Conservation (phyloP, 2,888 invertebrate species). For the Bombylius discolor region DNA sequence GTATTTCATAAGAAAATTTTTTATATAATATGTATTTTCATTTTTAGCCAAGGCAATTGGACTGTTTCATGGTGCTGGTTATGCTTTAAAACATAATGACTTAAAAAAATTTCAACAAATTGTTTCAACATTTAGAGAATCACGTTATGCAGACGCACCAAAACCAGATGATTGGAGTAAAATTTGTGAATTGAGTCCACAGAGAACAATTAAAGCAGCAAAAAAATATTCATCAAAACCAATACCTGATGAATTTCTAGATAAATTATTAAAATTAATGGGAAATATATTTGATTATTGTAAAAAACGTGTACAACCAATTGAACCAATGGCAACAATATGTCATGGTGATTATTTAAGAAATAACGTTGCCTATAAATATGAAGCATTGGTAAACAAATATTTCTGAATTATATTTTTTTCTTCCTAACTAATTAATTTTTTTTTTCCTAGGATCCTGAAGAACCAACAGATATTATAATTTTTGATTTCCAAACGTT, state of each 20-base stretch:
- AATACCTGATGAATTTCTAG: slow-evolving; percentile 19
- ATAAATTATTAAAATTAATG: slow-evolving; percentile 16
- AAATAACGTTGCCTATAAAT: slow-evolving; percentile 33
- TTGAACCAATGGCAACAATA: slow-evolving; percentile 27
- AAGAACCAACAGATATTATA: slow-evolving; percentile 24
- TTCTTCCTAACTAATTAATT: background rate
- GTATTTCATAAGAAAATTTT: no score
- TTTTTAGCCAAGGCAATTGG: slow-evolving; percentile 23
- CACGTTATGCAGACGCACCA: slow-evolving; percentile 20
- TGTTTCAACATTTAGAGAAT: slow-evolving; percentile 20
- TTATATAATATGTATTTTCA: no score
- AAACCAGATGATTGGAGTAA: slow-evolving; percentile 16
- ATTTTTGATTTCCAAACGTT: slow-evolving; percentile 36
- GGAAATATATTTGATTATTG: slow-evolving; percentile 16
- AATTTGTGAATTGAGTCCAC: slow-evolving; percentile 7
- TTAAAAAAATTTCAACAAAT: slow-evolving; percentile 20
- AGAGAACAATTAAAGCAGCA: slow-evolving; percentile 17
- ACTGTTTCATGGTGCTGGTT: slow-evolving; percentile 29
- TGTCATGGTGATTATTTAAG: slow-evolving; percentile 34
- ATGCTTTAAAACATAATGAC: slow-evolving; percentile 24
- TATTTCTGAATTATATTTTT: background rate
- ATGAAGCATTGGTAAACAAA: slow-evolving; percentile 11
- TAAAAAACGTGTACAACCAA: slow-evolving; percentile 23
- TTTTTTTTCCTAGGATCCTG: slow-evolving; percentile 10
- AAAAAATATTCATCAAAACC: slow-evolving; percentile 12